A percentile compares a stretch with the other conserved stretches of the same genome.
Evolutionary conservation across 2,113 vertebrate genomes (phyloP).

Genomic region (Hydrochoerus hydrochaeris): DNA sequence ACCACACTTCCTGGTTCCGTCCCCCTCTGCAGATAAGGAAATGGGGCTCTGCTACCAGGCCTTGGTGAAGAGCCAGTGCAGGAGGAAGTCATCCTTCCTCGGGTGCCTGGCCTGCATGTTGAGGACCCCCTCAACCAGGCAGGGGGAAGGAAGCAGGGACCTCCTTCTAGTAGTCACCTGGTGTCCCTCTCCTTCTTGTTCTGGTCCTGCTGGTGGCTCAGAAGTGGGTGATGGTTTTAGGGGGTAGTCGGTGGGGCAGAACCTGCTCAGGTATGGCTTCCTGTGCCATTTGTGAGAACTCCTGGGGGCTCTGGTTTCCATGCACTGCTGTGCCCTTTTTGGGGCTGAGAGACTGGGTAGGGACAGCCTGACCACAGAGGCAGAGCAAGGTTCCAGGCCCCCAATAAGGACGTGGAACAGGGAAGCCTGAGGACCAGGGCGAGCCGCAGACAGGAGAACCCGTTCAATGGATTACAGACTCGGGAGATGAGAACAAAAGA

Average conservation of each 20-base stretch:
- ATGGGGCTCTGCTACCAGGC: neutral
- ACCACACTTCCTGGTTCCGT: neutral
- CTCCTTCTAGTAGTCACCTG: accelerated
- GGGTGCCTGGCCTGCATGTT: accelerated
- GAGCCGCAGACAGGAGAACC: neutral
- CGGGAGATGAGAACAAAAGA: neutral
- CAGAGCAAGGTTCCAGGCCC: neutral
- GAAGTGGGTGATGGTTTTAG: neutral
- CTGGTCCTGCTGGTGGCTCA: neutral
- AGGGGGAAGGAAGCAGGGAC: neutral
- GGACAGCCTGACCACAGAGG: neutral
- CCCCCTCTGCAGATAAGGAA: neutral
- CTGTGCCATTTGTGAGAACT: neutral
- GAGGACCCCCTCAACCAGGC: neutral
- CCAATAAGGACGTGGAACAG: neutral
- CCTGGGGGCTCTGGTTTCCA: neutral
- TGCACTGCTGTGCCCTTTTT: neutral
- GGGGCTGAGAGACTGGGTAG: no score
- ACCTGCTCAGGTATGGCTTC: neutral
- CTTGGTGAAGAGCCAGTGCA: neutral
- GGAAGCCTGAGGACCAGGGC: neutral
- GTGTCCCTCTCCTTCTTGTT: neutral
- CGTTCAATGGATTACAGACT: neutral
- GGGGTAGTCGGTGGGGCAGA: neutral
- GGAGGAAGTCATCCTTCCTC: neutral